Evolutionary conservation across 2,113 vertebrate species (phyloP), one percentile per base, ranked within the genome.

Genomic region (Bungarus multicinctus): DNA sequence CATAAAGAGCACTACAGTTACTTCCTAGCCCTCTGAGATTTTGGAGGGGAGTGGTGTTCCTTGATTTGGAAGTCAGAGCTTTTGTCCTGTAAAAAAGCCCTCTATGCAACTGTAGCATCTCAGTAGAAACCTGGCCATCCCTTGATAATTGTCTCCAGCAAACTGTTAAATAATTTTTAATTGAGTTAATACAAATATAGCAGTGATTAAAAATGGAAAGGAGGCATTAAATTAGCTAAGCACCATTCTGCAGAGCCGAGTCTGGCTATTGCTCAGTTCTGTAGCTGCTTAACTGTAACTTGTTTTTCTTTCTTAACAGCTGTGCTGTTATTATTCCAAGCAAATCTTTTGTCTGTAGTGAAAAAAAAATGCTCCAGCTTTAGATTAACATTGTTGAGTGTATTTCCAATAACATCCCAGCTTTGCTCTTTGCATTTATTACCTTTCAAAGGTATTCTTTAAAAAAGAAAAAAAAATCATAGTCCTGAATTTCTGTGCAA

Each of bases 141-240:
- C 5, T 0, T 22, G 89, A 58, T 50, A 4, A 90, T 34, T 34
- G 92, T 90, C 93, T 86, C 47, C 20, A 69, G 57, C 57, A 91
- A 25, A 39, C 45, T 57, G 69, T 94, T 85, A 1, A 52, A 30
- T 64, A 30, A n/a, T 85, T 2, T 85, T 89, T 55, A 10, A 47
- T 92, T n/a, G 85, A 4, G 90, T 85, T 27, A 47, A 9, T 90
- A 39, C 69, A 39, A 64, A 16, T 47, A 1, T 8, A 39, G 64
- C 89, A 0, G 52, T 90, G 11, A 89, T 55, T 8, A 57, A 30
- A 81, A 39, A 0, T 3, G 53, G 93, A 55, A 3, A 0, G 0
- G 55, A 60, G 12, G 89, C 91, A 94, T 92, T 96, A 89, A 50
- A 57, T 4, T 2, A 91, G 90, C 93, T 87, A 1, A 81, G 52